Evolutionary conservation across 2,888 invertebrate species (phyloP).

Genomic region (Drosophila buzzatii): DNA sequence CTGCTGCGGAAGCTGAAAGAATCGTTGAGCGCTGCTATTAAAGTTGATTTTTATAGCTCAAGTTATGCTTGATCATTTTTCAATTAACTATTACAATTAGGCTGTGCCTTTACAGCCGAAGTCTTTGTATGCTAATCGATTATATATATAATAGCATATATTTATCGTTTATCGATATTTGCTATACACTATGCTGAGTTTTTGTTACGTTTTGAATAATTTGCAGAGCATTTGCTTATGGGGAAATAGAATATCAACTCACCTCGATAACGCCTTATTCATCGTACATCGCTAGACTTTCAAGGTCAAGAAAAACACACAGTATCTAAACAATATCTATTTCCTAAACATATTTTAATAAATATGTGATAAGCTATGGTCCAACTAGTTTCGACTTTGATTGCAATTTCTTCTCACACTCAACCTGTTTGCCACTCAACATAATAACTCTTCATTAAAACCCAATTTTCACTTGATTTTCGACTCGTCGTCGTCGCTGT

Average conservation of each 20-base stretch:
- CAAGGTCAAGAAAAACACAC: neutral
- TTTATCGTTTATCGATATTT: neutral
- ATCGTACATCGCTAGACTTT: neutral
- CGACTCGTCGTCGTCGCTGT: conserved; percentile 5
- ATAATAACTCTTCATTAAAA: conserved; percentile 9
- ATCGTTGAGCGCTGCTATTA: conserved; percentile 9
- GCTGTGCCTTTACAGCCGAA: neutral
- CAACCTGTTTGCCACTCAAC: conserved; percentile 1
- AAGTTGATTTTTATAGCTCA: neutral
- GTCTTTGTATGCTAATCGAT: neutral
- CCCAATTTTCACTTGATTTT: conserved; percentile 37
- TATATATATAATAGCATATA: neutral
- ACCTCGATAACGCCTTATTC: neutral
- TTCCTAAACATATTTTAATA: neutral
- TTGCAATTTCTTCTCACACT: conserved; percentile 6
- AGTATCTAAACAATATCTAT: neutral
- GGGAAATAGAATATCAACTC: no score
- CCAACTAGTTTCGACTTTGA: neutral
- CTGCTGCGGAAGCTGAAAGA: conserved; percentile 5
- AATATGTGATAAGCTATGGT: neutral
- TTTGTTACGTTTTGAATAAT: no score
- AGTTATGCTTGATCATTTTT: conserved; percentile 1
- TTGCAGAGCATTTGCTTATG: no score
- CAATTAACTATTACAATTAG: neutral
- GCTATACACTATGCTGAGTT: neutral